Conservation (phyloP, 2,113 vertebrate species). For the Rutilus rutilus region DNA sequence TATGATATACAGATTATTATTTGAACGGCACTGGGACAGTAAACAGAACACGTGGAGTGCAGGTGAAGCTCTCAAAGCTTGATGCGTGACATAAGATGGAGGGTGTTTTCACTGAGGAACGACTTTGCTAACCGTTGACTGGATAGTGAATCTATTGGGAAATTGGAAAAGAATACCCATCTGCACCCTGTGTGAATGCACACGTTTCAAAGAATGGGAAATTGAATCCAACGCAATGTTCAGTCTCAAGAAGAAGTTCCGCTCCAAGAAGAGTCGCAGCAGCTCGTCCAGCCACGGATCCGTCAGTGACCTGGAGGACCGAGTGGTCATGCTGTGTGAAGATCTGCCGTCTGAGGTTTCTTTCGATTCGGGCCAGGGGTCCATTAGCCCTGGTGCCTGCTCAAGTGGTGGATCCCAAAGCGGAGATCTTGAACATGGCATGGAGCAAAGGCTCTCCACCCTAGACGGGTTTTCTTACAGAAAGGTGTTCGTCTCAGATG, state of each 20-base stretch:
- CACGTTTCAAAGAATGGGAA: neutral
- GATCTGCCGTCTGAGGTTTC: conserved; percentile 64
- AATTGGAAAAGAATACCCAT: neutral
- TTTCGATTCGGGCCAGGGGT: conserved; percentile 51
- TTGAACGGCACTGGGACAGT: neutral
- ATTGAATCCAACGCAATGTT: conserved; percentile 54
- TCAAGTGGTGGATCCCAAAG: conserved; percentile 63
- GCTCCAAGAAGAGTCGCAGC: conserved; percentile 50
- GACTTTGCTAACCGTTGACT: neutral
- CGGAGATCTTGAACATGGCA: conserved; percentile 42
- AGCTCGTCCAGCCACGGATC: conserved; percentile 65
- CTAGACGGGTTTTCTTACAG: conserved; percentile 60
- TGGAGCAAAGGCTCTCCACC: conserved; percentile 31
- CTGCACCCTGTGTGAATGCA: neutral
- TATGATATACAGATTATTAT: neutral
- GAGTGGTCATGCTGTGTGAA: conserved; percentile 77
- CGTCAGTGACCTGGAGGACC: conserved; percentile 67
- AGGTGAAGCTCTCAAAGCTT: neutral
- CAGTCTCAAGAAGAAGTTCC: conserved; percentile 68
- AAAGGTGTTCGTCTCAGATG: conserved; percentile 54
- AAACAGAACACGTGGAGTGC: neutral
- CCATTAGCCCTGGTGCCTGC: conserved; percentile 30
- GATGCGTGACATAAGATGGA: conserved; percentile 3
- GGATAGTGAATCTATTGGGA: neutral
- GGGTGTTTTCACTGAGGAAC: neutral